These are phyloP conservation scores for Ptilorrhoa leucosticta DNA, from an alignment of 2,113 vertebrate species.

Conservation along the genomic window DNA sequence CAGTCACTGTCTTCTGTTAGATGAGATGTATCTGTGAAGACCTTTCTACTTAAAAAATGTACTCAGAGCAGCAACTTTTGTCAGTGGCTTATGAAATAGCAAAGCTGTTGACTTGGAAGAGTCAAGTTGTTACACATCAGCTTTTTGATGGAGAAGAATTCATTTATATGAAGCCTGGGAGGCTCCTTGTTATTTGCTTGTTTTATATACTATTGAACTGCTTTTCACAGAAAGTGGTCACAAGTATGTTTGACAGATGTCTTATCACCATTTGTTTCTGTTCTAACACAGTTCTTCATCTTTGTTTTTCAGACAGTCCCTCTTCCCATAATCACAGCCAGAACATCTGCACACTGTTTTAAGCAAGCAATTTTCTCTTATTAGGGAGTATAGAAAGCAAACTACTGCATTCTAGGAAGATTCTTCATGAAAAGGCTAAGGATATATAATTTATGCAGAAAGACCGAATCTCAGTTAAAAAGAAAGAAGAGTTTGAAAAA, in stretches of 20 bases:
- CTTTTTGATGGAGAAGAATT: not conserved
- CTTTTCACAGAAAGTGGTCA: not conserved
- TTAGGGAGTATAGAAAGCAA: not conserved
- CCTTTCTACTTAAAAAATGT: not conserved
- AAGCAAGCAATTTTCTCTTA: slow-evolving; percentile 5
- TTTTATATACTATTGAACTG: not conserved
- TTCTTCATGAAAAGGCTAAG: not conserved
- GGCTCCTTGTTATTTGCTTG: not conserved
- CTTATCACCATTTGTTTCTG: not conserved
- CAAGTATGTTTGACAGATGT: not conserved
- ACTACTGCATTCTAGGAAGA: not conserved
- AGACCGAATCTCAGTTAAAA: not conserved
- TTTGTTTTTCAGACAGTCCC: not conserved
- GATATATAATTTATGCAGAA: not conserved
- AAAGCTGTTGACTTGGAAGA: not conserved
- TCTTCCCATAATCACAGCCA: not conserved
- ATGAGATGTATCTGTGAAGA: not conserved
- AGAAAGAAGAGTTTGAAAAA: not conserved
- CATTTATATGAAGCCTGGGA: not conserved
- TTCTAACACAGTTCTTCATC: not conserved
- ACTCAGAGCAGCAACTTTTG: not conserved
- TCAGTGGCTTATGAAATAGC: not conserved
- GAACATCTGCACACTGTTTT: slow-evolving; percentile 1
- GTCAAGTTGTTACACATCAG: not conserved
- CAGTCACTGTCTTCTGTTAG: not conserved